phyloP scores from a whole-genome alignment of 2,797 vertebrate genomes.

The Loris lydekkerianus region DNA sequence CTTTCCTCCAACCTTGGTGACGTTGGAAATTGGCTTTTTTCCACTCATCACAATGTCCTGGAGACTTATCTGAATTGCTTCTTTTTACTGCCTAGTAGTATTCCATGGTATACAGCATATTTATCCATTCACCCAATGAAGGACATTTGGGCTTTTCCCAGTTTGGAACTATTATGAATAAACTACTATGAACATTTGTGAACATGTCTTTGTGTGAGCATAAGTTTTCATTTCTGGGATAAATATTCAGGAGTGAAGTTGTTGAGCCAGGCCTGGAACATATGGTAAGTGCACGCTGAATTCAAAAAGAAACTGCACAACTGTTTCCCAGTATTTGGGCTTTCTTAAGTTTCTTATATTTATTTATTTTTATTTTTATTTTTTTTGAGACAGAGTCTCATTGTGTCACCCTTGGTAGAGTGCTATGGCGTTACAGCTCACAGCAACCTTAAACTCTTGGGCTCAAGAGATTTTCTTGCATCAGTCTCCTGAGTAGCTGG shows the following conservation, averaged over 20 bases:
- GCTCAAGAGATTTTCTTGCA: no score
- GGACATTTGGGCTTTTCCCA: not conserved
- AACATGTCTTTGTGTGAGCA: not conserved
- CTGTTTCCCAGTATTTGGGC: not conserved
- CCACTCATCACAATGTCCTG: not conserved
- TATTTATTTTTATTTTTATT: not conserved
- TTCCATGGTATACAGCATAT: not conserved
- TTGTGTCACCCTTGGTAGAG: no score
- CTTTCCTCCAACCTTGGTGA: not conserved
- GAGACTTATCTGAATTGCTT: not conserved
- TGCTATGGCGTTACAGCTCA: no score
- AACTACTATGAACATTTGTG: not conserved
- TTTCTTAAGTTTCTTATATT: not conserved
- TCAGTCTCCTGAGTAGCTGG: no score
- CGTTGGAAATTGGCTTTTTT: not conserved
- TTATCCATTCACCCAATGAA: not conserved
- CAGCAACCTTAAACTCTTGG: no score
- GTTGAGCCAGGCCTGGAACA: not conserved
- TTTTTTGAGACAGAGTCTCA: no score
- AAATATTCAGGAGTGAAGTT: not conserved
- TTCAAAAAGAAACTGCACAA: not conserved
- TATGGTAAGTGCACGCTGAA: not conserved
- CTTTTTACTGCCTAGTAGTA: not conserved
- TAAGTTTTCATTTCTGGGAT: not conserved
- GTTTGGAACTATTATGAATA: not conserved